Conservation (phyloP, 1,140 invertebrate species). For the Pygmarrhopalites habei region DNA sequence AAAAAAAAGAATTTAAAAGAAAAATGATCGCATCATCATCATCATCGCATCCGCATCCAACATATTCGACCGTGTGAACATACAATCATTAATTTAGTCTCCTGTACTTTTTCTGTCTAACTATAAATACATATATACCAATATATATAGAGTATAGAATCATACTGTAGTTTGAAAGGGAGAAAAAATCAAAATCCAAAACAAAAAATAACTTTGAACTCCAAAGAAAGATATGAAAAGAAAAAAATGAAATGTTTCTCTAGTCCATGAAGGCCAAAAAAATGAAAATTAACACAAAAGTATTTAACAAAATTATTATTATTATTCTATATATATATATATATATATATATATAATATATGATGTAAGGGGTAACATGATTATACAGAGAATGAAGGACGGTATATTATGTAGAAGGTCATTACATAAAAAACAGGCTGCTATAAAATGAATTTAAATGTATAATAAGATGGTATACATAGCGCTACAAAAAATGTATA, state of each 20-base stretch:
- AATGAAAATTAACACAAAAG: constrained; percentile 4
- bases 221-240: neutral
- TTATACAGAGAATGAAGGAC: no score
- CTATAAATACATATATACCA: neutral
- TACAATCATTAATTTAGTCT: constrained; percentile 13
- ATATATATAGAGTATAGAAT: neutral
- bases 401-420: no score
- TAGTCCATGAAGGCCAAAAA: constrained; percentile 10
- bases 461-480: no score
- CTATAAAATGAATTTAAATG: no score
- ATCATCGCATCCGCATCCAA: constrained; percentile 5
- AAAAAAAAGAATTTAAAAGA: constrained; percentile 1
- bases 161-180: no score
- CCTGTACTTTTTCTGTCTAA: neutral
- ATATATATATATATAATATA: neutral
- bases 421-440: no score
- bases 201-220: no score
- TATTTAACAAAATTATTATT: neutral
- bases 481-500: no score
- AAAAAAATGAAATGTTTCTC: neutral
- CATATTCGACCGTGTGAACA: constrained; percentile 16
- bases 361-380: neutral
- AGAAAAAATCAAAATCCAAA: no score
- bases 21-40: neutral
- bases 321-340: neutral